Evolutionary conservation across 1,140 invertebrate species (phyloP), one percentile per base, ranked within the genome.

Genomic region (Neotoxoptera formosana): DNA sequence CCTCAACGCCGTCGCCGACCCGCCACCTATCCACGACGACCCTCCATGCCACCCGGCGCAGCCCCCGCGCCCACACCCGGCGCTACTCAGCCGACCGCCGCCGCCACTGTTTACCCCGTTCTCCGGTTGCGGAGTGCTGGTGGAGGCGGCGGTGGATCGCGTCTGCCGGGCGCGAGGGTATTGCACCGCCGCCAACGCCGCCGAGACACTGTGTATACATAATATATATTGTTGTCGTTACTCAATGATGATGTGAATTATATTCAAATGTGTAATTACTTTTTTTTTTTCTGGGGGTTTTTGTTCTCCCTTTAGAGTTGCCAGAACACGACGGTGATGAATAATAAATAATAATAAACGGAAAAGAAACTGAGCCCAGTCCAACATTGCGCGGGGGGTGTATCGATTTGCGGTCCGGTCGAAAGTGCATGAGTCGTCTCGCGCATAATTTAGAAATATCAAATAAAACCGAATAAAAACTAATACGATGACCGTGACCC

Each of bases 331-430:
- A 23, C n/a, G n/a, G 34, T 20, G 20, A 83, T 7, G 76, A 45
- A 84, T 53, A 88, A 51, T 30, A 51, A 34, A 53, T n/a, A 53
- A 88, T 36, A 87, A 53, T 34, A 88, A 53, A 88, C 30, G 7
- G 9, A 53, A 88, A 87, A 20, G 30, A 9, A 47, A 45, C 45
- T 0, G 41, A 36, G 23, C 23, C 11, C 11, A 11, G 45, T 17
- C 9, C 25, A n/a, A 14, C 25, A 17, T 34, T 21, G 7, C 7
- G 30, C 86, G 30, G 51, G 47, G 21, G 23, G 51, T 23, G 23
- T 90, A 90, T 90, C 36, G 89, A 90, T 90, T 90, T n/a, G 89
- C 89, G 53, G 89, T 90, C 53, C 41, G 89, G 89, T 23, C 89
- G n/a, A 45, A 90, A 90, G 36, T 90, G 25, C 88, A 90, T 30